A percentile compares a stretch with the other conserved stretches of the same genome.
phyloP scores from a whole-genome alignment of 1,140 invertebrate genomes.

The Aphis gossypii region DNA sequence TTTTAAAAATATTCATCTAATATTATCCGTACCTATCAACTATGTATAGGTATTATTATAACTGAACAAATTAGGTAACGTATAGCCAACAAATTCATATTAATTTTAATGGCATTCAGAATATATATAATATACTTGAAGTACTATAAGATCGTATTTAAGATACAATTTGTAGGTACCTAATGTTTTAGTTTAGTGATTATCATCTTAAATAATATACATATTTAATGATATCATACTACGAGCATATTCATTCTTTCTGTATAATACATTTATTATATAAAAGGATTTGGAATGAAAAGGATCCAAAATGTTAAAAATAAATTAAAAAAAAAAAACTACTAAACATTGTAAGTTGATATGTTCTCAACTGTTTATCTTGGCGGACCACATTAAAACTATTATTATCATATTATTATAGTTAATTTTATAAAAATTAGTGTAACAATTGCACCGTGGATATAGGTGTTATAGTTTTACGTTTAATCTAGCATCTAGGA shows the following conservation, averaged over 20 bases:
- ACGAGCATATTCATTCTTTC: not conserved
- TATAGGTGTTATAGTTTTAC: not conserved
- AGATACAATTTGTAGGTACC: not conserved
- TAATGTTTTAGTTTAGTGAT: not conserved
- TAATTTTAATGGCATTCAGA: not conserved
- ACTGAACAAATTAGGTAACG: not conserved
- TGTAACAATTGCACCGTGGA: not conserved
- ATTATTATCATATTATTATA: not conserved
- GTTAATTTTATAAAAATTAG: not conserved
- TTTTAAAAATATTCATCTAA: constrained; percentile 25
- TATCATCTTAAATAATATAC: not conserved
- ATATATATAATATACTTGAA: not conserved
- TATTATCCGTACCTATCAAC: not conserved
- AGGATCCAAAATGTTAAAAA: not conserved
- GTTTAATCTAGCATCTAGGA: not conserved
- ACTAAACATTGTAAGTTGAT: constrained; percentile 13
- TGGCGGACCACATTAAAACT: not conserved
- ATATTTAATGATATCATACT: not conserved
- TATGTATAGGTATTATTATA: not conserved
- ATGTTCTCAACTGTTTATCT: not conserved
- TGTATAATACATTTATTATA: not conserved
- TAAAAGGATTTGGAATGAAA: not conserved
- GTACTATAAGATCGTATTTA: not conserved
- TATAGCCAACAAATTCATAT: not conserved
- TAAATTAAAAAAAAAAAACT: not conserved